Evolutionary conservation across 2,113 vertebrate genomes (phyloP).

Genomic region (Zootoca vivipara): DNA sequence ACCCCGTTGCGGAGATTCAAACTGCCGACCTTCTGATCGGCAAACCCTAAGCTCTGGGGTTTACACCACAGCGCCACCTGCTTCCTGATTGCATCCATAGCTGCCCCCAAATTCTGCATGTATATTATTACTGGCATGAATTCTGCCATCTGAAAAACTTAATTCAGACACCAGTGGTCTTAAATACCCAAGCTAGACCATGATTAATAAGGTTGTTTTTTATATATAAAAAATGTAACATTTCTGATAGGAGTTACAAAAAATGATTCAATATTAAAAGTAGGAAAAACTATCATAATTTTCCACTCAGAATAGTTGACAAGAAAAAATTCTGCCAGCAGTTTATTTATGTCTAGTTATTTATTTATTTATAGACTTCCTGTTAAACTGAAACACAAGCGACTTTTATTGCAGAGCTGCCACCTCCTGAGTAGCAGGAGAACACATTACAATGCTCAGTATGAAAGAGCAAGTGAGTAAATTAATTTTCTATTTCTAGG

Average conservation of each 20-base stretch:
- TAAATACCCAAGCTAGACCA: neutral
- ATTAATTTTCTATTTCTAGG: neutral
- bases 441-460: neutral
- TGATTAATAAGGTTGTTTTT: neutral
- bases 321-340: neutral
- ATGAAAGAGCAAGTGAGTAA: neutral
- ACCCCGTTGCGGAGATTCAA: no score
- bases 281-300: conserved; percentile 5
- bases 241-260: neutral
- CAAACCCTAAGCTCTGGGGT: no score
- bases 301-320: neutral
- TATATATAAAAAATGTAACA: neutral
- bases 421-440: neutral
- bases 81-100: neutral
- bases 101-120: neutral
- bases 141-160: neutral
- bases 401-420: neutral
- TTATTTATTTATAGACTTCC: neutral
- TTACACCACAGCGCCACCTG: no score
- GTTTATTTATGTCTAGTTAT: neutral
- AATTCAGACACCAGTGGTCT: neutral
- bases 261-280: neutral
- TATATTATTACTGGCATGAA: neutral
- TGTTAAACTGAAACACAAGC: neutral
- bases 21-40: no score